phyloP scores from a whole-genome alignment of 2,888 invertebrate genomes.

The Pharmacophagus antenor region DNA sequence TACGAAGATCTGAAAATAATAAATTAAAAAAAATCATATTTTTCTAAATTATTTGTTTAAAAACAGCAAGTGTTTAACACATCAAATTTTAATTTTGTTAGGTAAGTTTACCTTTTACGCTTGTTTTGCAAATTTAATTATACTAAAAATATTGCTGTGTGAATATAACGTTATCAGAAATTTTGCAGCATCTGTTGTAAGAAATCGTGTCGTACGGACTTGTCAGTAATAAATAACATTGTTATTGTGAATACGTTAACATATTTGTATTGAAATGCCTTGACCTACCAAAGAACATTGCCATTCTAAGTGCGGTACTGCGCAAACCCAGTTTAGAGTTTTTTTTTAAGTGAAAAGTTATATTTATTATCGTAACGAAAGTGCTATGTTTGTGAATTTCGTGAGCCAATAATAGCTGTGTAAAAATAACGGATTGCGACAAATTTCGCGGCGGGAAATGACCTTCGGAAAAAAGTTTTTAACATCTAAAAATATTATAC shows the following conservation, averaged over 20 bases:
- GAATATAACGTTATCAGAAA: constrained; percentile 39
- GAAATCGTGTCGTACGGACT: constrained; percentile 9
- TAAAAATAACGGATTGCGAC: constrained; percentile 21
- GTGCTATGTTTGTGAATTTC: constrained; percentile 22
- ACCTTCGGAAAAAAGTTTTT: constrained; percentile 21
- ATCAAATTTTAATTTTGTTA: constrained; percentile 29
- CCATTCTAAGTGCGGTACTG: constrained; percentile 48
- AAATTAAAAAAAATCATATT: constrained; percentile 8
- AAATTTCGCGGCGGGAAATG: constrained; percentile 19
- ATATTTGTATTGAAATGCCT: constrained; percentile 41
- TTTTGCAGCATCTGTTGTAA: constrained; percentile 23
- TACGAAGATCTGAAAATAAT: constrained; percentile 5
- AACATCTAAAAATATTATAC: constrained; percentile 15
- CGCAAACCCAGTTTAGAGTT: constrained; percentile 48
- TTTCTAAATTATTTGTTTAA: constrained; percentile 5
- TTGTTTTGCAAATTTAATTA: constrained; percentile 32
- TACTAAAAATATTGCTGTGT: constrained; percentile 26
- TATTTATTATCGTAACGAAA: constrained; percentile 3
- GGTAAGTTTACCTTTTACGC: constrained; percentile 31
- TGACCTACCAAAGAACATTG: constrained; percentile 61
- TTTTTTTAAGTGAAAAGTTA: constrained; percentile 34
- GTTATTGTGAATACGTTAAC: constrained; percentile 13
- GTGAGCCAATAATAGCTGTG: constrained; percentile 24
- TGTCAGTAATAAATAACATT: constrained; percentile 15
- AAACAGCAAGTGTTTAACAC: constrained; percentile 33